Conservation (phyloP, 2,113 vertebrate species). For the Hypanus sabinus region DNA sequence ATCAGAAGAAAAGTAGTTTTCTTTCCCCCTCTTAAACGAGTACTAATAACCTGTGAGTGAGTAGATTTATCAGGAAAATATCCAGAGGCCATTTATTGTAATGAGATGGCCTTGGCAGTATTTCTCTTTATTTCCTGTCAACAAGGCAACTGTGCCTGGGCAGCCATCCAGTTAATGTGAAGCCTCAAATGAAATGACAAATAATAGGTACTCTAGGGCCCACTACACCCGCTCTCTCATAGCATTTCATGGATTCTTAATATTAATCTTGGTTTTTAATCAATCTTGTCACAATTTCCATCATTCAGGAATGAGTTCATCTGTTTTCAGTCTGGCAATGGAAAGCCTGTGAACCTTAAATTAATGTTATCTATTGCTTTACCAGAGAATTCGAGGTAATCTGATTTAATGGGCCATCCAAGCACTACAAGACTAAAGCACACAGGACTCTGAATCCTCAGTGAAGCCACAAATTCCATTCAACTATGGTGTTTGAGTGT, state of each 20-base stretch:
- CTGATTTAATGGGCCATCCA: neutral
- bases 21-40: conserved; percentile 1
- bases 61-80: conserved; percentile 19
- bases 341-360: neutral
- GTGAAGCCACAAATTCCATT: neutral
- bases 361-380: neutral
- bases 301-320: neutral
- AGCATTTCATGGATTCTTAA: neutral
- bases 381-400: no score
- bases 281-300: neutral
- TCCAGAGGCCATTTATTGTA: neutral
- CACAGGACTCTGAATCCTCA: neutral
- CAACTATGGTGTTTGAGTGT: no score
- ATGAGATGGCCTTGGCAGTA: conserved; percentile 18
- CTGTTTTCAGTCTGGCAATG: neutral
- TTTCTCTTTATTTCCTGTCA: conserved; percentile 33
- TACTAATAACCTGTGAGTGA: conserved; percentile 17
- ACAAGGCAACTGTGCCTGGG: neutral
- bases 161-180: neutral
- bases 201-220: neutral
- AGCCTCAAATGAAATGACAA: neutral
- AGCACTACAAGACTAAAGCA: neutral
- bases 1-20: neutral
- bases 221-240: neutral
- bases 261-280: conserved; percentile 11